A percentile compares a stretch with the other conserved stretches of the same genome.
Conservation (phyloP, 2,797 vertebrate species). For the Aeoliscus strigatus region DNA sequence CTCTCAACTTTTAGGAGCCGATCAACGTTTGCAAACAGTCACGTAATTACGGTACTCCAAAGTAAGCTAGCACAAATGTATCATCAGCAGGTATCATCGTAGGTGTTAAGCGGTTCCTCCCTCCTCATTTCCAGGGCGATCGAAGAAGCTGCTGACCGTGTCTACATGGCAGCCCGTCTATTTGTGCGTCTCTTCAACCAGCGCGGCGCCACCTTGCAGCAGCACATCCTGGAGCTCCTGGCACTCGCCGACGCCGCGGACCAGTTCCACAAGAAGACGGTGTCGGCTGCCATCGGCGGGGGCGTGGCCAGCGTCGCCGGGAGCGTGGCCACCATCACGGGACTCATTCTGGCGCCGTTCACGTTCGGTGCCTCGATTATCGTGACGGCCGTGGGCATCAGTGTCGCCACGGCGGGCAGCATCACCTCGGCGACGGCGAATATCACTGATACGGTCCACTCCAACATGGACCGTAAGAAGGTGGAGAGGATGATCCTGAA, state of each 20-base stretch:
- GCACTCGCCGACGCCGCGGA: slow-evolving; percentile 64
- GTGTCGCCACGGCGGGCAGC: slow-evolving; percentile 71
- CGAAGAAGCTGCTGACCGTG: slow-evolving; percentile 70
- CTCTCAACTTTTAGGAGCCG: no score
- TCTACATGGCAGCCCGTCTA: slow-evolving; percentile 76
- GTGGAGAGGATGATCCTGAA: slow-evolving; percentile 75
- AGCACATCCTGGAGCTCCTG: slow-evolving; percentile 66
- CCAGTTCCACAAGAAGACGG: slow-evolving; percentile 71
- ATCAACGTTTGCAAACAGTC: no score
- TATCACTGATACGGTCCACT: slow-evolving; percentile 74
- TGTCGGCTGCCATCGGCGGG: slow-evolving; percentile 68
- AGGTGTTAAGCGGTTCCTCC: no score
- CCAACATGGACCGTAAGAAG: slow-evolving; percentile 71
- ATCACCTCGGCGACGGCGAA: slow-evolving; percentile 72
- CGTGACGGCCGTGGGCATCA: slow-evolving; percentile 73
- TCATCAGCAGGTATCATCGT: no score
- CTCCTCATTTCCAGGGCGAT: slow-evolving; percentile 54
- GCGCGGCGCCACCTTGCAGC: slow-evolving; percentile 61
- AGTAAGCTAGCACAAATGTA: no score
- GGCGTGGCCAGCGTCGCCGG: slow-evolving; percentile 71
- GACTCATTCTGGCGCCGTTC: slow-evolving; percentile 74
- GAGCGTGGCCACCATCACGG: slow-evolving; percentile 75
- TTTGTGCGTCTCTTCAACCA: slow-evolving; percentile 73
- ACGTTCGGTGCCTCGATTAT: slow-evolving; percentile 75
- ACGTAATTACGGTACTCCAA: slow-evolving; percentile 48